Base-by-base conservation (phyloP, 1,140 invertebrate genomes). In the Drosophila saltans region DNA sequence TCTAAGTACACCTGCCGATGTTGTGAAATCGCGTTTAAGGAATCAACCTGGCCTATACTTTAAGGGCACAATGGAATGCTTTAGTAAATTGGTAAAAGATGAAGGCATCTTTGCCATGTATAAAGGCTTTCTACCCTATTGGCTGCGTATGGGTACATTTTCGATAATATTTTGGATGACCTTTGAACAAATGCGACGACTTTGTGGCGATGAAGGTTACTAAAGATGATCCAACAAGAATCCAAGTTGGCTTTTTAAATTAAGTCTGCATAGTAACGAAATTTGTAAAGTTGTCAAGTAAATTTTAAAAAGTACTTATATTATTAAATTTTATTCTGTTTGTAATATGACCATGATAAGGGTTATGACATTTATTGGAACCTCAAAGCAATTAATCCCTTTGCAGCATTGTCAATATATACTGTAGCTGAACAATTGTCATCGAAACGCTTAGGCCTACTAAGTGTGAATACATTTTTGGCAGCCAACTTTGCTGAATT, bases 391-490 rank as follows among this genome's bases (percentile, higher is more conserved):
- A 48, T 24, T 48, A 21, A 21, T 7, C 45, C 61, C 64, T 43
- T 0, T 55, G 8, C 59, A 16, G n/a, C 45, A 64, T n/a, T 5
- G 26, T 0, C 52, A 57, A 16, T 24, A 26, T 33, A 41, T 10
- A 11, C 0, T 45, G 3, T 2, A 0, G 36, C 30, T 0, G 2
- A 11, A n/a, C 0, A 10, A 52, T 10, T 68, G 0, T 60, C 24
- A 2, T 0, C 57, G 0, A 11, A 28, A n/a, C 70, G 62, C 7
- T 9, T 68, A 1, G 1, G 70, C 0, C 83, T 76, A 10, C 43
- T 85, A 0, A 86, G 88, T 45, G 1, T 72, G 0, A 85, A 85
- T 30, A 76, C 83, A 7, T 86, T 85, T 5, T 2, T 86, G 0
- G 80, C 56, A 7, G 68, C 80, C 43, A 77, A 70, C 10, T 60